phyloP scores from a whole-genome alignment of 2,113 vertebrate genomes.

The Ictalurus punctatus region DNA sequence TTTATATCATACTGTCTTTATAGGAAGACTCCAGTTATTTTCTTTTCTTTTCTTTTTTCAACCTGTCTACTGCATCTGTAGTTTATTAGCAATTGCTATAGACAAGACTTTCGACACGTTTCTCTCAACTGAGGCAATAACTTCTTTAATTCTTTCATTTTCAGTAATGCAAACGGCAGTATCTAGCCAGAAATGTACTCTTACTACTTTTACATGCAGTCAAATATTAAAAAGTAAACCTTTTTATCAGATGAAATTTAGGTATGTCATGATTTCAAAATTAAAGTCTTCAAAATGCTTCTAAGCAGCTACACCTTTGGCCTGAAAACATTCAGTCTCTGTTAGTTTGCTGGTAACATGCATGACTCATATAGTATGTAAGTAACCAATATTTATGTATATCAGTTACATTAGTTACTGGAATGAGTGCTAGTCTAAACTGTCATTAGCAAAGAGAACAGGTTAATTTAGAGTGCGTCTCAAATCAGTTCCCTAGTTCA shows the following conservation, averaged over 20 bases:
- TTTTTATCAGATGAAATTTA: neutral
- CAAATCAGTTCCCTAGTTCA: too few species aligned
- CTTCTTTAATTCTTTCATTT: slow-evolving; percentile 5
- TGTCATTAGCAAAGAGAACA: neutral
- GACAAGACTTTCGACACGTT: neutral
- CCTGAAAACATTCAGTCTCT: neutral
- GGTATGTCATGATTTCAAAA: neutral
- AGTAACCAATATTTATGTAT: neutral
- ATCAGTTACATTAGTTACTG: neutral
- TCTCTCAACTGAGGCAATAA: neutral
- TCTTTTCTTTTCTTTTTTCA: too few species aligned
- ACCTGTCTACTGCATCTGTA: neutral
- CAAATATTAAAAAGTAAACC: neutral
- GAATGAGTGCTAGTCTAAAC: neutral
- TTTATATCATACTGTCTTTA: slow-evolving; percentile 21
- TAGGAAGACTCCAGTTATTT: neutral
- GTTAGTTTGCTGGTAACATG: neutral
- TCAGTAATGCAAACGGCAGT: neutral
- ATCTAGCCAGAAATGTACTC: neutral
- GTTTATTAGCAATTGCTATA: neutral
- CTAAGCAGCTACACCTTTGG: neutral
- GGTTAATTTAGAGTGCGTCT: neutral
- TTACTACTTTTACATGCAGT: neutral
- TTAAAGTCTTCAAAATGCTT: too few species aligned
- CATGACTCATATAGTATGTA: neutral